A percentile compares a stretch with the other conserved stretches of the same genome.
These are phyloP conservation scores for Digitonthophagus gazella DNA, from an alignment of 2,888 invertebrate genomes.

Conservation along the genomic window DNA sequence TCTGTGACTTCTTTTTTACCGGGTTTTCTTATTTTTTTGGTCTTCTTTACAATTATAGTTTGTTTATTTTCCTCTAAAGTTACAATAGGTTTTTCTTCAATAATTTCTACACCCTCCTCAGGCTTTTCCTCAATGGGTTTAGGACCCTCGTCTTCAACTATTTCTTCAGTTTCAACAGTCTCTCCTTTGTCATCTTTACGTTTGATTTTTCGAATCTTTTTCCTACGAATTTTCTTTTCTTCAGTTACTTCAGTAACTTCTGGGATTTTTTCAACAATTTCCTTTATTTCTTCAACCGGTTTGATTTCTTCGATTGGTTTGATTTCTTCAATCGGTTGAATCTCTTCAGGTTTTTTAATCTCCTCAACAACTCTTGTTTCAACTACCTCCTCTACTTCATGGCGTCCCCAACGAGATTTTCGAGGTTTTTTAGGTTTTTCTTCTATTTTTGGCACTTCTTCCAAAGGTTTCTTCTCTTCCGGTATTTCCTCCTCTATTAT, in stretches of 20 bases:
- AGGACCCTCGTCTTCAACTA: conserved; percentile 36
- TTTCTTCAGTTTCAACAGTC: conserved; percentile 44
- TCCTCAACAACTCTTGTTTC: not conserved
- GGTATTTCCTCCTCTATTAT: conserved; percentile 54
- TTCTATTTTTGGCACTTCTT: too few relatives aligned
- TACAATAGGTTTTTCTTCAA: conserved; percentile 33
- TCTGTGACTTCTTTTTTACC: conserved; percentile 55
- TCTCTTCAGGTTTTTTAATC: conserved; percentile 38
- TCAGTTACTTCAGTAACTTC: conserved; percentile 47
- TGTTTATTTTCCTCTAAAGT: conserved; percentile 34
- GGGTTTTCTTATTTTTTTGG: conserved; percentile 45
- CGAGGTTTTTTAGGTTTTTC: conserved; percentile 40
- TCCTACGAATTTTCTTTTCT: conserved; percentile 41
- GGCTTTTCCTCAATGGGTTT: conserved; percentile 38
- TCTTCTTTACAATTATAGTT: conserved; percentile 45
- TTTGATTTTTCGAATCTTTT: conserved; percentile 9
- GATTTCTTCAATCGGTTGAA: conserved; percentile 38
- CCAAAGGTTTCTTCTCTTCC: conserved; percentile 37
- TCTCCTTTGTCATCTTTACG: conserved; percentile 35
- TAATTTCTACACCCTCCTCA: conserved; percentile 36
- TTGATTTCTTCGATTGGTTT: conserved; percentile 37
- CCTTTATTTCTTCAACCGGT: conserved; percentile 25
- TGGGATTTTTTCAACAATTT: conserved; percentile 38
- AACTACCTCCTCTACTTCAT: conserved; percentile 46
- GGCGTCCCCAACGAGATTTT: conserved; percentile 47